Conservation (phyloP, 2,113 vertebrate genomes). For the Melanocharis versteri region DNA sequence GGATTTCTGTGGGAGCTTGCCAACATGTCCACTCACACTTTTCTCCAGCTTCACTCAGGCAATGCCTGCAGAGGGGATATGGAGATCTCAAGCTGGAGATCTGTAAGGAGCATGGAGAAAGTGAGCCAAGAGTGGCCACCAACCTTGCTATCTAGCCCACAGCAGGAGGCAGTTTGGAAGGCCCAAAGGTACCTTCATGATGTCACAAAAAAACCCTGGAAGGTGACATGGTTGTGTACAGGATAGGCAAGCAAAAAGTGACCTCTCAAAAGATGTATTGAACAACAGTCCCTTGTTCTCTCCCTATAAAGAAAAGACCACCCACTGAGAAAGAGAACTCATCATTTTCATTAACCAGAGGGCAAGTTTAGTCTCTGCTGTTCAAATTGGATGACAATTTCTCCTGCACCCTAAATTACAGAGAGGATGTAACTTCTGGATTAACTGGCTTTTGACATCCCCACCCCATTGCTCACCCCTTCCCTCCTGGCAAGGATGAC, state of each 20-base stretch:
- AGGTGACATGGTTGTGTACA: not conserved
- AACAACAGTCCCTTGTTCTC: not conserved
- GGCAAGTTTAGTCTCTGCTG: not conserved
- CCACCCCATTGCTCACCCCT: constrained; percentile 40
- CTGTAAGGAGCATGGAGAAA: not conserved
- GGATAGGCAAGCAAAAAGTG: not conserved
- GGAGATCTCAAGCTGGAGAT: not conserved
- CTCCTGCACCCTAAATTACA: constrained; percentile 5
- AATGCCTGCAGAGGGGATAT: not conserved
- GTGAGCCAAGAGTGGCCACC: not conserved
- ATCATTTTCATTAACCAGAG: not conserved
- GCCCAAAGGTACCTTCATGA: not conserved
- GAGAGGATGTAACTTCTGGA: constrained; percentile 14
- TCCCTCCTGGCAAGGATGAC: constrained; percentile 21
- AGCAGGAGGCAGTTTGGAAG: not conserved
- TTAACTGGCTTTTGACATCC: constrained; percentile 6
- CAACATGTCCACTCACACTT: not conserved
- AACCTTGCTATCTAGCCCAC: not conserved
- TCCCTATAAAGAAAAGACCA: not conserved
- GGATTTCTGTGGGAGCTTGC: not conserved
- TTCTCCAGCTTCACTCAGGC: not conserved
- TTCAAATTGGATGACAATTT: not conserved
- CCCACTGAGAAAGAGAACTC: not conserved
- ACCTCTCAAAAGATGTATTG: not conserved
- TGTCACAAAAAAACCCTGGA: not conserved